phyloP scores from a whole-genome alignment of 2,888 invertebrate genomes.

The Meloe dianella region DNA sequence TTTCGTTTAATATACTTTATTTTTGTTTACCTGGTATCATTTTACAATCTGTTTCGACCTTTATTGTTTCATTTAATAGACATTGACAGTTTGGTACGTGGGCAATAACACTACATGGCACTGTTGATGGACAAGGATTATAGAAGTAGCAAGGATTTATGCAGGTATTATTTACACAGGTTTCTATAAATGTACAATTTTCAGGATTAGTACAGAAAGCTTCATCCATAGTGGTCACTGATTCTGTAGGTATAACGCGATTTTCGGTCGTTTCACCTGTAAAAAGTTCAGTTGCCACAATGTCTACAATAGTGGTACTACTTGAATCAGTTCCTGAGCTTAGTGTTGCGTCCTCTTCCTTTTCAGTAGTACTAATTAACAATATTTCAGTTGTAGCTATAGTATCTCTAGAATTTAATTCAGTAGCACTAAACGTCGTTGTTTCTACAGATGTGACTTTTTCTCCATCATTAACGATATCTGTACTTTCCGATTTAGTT shows the following conservation, averaged over 20 bases:
- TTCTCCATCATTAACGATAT: no score
- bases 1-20: conserved; percentile 23
- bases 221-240: neutral
- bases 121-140: conserved; percentile 56
- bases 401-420: no score
- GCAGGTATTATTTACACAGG: conserved; percentile 62
- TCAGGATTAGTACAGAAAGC: conserved; percentile 29
- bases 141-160: conserved; percentile 62
- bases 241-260: neutral
- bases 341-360: no score
- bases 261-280: conserved; percentile 10
- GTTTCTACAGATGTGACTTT: no score
- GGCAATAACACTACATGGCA: conserved; percentile 61
- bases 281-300: no score
- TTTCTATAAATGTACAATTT: conserved; percentile 59
- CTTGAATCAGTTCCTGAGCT: no score
- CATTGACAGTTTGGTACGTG: conserved; percentile 67
- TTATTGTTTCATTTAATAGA: conserved; percentile 56
- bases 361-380: conserved; percentile 2
- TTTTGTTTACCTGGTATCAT: conserved; percentile 66
- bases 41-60: conserved; percentile 63
- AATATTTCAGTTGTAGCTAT: neutral
- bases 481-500: no score
- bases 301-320: no score
- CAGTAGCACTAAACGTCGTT: no score